phyloP scores from a whole-genome alignment of 2,113 vertebrate species.

The Cercocebus atys region DNA sequence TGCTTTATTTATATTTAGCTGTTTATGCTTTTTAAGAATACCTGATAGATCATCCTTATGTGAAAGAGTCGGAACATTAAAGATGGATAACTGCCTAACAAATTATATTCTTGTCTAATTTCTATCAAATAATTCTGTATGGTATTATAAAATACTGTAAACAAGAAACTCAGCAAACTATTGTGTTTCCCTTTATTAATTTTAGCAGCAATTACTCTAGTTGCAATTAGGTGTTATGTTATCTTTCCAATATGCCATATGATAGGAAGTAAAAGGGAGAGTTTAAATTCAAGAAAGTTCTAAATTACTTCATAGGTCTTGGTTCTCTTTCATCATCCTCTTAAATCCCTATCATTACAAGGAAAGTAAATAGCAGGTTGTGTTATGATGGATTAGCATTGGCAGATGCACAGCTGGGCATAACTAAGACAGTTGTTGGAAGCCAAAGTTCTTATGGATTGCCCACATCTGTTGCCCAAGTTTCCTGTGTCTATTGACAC shows the following conservation, averaged over 20 bases:
- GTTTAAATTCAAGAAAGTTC: slow-evolving; percentile 57
- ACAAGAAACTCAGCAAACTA: slow-evolving; percentile 12
- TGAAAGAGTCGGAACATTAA: slow-evolving; percentile 39
- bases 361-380: slow-evolving; percentile 65
- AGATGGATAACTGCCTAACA: slow-evolving; percentile 52
- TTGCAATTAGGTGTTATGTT: slow-evolving; percentile 39
- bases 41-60: slow-evolving; percentile 38
- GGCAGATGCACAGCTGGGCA: slow-evolving; percentile 58
- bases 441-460: slow-evolving; percentile 66
- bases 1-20: slow-evolving; percentile 39
- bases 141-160: slow-evolving; percentile 43
- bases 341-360: slow-evolving; percentile 46
- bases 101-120: slow-evolving; percentile 54
- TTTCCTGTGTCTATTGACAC: slow-evolving; percentile 56
- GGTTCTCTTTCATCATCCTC: slow-evolving; percentile 54
- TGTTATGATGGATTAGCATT: slow-evolving; percentile 57
- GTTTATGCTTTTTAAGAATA: slow-evolving; percentile 47
- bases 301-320: slow-evolving; percentile 50
- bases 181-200: slow-evolving; percentile 37
- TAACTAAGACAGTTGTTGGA: slow-evolving; percentile 63
- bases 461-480: slow-evolving; percentile 61
- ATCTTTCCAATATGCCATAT: slow-evolving; percentile 10
- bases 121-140: slow-evolving; percentile 29
- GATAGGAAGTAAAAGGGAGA: slow-evolving; percentile 54
- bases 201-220: slow-evolving; percentile 51